phyloP scores from a whole-genome alignment of 2,797 vertebrate genomes.

The Peromyscus nudipes region DNA sequence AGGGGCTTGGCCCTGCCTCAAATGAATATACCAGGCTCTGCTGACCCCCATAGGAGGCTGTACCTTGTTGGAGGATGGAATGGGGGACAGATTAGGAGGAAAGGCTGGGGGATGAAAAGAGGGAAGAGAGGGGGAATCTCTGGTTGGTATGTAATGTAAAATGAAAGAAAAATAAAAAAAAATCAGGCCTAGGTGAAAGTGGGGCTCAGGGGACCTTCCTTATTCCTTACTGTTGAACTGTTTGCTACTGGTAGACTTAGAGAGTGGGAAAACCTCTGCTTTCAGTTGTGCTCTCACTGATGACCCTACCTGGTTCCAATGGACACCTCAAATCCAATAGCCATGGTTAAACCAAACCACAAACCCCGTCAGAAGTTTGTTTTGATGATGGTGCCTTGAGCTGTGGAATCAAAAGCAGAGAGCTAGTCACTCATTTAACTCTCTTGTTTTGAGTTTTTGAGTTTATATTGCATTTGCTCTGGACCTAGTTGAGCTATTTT shows the following conservation, averaged over 20 bases:
- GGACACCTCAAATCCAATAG: not conserved
- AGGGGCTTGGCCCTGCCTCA: no score
- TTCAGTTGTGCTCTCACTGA: not conserved
- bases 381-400: slow-evolving; percentile 8
- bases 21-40: no score
- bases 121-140: no score
- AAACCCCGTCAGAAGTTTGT: not conserved
- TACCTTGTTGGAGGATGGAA: no score
- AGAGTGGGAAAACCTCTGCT: not conserved
- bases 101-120: no score
- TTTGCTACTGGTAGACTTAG: not conserved
- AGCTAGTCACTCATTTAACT: not conserved
- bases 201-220: not conserved
- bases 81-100: no score
- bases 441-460: not conserved
- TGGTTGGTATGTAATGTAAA: no score
- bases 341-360: not conserved
- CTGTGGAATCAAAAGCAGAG: not conserved
- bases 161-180: no score
- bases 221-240: not conserved
- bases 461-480: not conserved
- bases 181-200: not conserved
- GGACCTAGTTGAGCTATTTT: not conserved
- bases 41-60: no score
- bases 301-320: not conserved